Conservation (phyloP, 2,113 vertebrate genomes). For the Catharus bicknelli region DNA sequence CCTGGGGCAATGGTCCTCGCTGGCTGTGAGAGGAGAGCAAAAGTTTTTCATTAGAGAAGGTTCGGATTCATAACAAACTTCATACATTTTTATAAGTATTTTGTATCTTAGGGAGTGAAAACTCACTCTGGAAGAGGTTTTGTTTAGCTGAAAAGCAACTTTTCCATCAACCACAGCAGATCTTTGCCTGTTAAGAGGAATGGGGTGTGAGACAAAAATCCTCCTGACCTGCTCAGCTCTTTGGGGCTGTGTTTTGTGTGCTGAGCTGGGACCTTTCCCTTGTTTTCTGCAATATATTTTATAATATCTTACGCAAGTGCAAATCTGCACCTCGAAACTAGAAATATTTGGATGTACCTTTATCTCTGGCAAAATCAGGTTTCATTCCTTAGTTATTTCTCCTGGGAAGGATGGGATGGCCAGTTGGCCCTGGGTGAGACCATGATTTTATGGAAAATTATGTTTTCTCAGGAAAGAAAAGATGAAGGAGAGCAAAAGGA, state of each 20-base stretch:
- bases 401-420: not conserved
- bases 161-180: not conserved
- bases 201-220: not conserved
- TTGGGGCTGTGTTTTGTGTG: rapidly evolving
- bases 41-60: not conserved
- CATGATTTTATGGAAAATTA: not conserved
- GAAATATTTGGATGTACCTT: not conserved
- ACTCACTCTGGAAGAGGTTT: not conserved
- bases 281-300: not conserved
- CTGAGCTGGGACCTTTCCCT: not conserved
- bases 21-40: not conserved
- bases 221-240: not conserved
- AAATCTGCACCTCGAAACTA: not conserved
- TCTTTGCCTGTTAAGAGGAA: not conserved
- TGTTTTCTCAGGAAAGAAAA: not conserved
- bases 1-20: rapidly evolving
- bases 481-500: not conserved
- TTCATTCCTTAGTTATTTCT: not conserved
- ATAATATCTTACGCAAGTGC: not conserved
- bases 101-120: not conserved
- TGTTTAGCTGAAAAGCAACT: not conserved
- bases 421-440: not conserved
- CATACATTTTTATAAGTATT: not conserved
- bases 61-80: not conserved
- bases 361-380: not conserved